These are phyloP conservation scores for Pangasius larnaudii DNA, from an alignment of 2,797 vertebrate species.

Conservation along the genomic window DNA sequence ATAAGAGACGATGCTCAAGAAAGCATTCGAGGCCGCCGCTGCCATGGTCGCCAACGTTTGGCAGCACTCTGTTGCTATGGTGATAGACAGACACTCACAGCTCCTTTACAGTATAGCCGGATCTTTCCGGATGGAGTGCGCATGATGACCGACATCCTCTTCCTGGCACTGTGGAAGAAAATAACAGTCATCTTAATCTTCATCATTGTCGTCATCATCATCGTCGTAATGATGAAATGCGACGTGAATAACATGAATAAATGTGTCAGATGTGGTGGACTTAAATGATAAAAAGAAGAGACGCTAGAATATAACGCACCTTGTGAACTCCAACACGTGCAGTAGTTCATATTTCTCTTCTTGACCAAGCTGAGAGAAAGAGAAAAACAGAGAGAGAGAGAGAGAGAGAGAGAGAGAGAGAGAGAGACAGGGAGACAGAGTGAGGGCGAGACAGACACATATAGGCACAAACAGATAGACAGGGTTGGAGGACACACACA, in stretches of 20 bases:
- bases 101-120: constrained; percentile 99
- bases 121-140: constrained; percentile 94
- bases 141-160: constrained; percentile 99
- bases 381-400: not conserved
- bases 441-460: not conserved
- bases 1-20: not conserved
- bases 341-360: constrained; percentile 94
- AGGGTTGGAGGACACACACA: no score
- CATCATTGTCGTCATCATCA: not conserved
- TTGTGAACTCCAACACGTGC: constrained; percentile 96
- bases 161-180: constrained; percentile 79
- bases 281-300: not conserved
- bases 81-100: constrained; percentile 83
- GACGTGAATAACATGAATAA: not conserved
- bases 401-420: constrained; percentile 21
- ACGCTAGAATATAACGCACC: constrained; percentile 59
- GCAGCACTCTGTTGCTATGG: constrained; percentile 54
- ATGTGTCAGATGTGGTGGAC: not conserved
- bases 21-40: constrained; percentile 29
- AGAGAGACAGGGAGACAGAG: no score
- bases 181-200: constrained; percentile 6
- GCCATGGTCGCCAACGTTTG: constrained; percentile 59
- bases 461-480: no score
- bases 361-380: constrained; percentile 78
- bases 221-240: not conserved